Conservation (phyloP, 2,113 vertebrate genomes). For the Gambusia holbrooki region DNA sequence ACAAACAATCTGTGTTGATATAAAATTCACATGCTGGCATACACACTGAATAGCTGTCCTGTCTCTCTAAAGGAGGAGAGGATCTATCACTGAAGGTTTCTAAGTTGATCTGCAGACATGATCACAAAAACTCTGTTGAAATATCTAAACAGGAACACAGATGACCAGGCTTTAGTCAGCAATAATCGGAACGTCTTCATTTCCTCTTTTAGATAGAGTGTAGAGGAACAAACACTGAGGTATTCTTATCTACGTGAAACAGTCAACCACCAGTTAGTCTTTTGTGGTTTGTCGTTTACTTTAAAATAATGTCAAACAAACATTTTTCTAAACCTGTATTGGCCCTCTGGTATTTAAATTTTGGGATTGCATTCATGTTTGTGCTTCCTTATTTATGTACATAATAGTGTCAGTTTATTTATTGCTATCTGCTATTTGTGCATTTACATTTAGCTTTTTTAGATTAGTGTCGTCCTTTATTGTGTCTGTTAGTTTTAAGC, state of each 20-base stretch:
- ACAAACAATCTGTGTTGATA: not conserved
- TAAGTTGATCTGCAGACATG: not conserved
- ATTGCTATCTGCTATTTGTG: no score
- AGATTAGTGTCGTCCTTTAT: no score
- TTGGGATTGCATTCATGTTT: no score
- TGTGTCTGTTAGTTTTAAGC: no score
- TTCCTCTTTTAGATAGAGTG: constrained; percentile 30
- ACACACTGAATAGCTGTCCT: not conserved
- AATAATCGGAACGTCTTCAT: not conserved
- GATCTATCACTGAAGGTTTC: not conserved
- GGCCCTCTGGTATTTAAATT: no score
- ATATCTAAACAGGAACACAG: constrained; percentile 32
- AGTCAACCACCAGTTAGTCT: not conserved
- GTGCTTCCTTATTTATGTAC: no score
- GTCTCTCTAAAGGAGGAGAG: no score
- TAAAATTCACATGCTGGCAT: not conserved
- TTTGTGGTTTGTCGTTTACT: not conserved
- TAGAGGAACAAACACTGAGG: not conserved
- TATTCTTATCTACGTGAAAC: constrained; percentile 25
- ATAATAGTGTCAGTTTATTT: no score
- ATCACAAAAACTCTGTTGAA: not conserved
- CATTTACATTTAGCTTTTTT: no score
- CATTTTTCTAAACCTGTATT: no score
- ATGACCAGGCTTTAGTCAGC: constrained; percentile 23
- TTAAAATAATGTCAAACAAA: not conserved